phyloP scores from a whole-genome alignment of 2,113 vertebrate genomes.

The Scomber colias region DNA sequence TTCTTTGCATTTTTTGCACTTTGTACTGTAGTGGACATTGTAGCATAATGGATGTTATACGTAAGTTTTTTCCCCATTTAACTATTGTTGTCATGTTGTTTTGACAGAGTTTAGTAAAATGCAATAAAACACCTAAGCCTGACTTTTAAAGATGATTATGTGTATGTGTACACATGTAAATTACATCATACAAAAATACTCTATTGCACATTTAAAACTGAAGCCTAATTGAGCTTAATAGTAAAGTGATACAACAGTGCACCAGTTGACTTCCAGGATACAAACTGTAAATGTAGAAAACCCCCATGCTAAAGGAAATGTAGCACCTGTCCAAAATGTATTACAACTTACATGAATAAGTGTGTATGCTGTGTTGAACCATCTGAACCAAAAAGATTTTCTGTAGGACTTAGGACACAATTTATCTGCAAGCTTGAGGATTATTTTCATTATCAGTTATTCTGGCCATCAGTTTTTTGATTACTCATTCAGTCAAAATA shows the following conservation, averaged over 20 bases:
- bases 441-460: conserved; percentile 5
- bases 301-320: not conserved
- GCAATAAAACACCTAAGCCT: not conserved
- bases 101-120: not conserved
- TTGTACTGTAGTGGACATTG: not conserved
- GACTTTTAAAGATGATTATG: not conserved
- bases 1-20: not conserved
- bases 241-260: not conserved
- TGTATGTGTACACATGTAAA: not conserved
- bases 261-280: not conserved
- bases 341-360: not conserved
- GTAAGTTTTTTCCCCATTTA: not conserved
- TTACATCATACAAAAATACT: not conserved
- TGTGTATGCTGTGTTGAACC: not conserved
- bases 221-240: not conserved
- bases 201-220: not conserved
- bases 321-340: not conserved
- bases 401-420: not conserved
- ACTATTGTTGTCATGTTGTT: not conserved
- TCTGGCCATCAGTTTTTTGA: not conserved
- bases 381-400: not conserved
- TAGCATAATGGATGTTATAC: not conserved
- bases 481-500: not conserved
- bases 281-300: not conserved
- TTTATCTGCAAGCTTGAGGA: not conserved